Percentiles rank a stretch among this genome's conserved stretches.
phyloP scores from a whole-genome alignment of 2,113 vertebrate genomes.

The Chamaetylas fuelleborni region DNA sequence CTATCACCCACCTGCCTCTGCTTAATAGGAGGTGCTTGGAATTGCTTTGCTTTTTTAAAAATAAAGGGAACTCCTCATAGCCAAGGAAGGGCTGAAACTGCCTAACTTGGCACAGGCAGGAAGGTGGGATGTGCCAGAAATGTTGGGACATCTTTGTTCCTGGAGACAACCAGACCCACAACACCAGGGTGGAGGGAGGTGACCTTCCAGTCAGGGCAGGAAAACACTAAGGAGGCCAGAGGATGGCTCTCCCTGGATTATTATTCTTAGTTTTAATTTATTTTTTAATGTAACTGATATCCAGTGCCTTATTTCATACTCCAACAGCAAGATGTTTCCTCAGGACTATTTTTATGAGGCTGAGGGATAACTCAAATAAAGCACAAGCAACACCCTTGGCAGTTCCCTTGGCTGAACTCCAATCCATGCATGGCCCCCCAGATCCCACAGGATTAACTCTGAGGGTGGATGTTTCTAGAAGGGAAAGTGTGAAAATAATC shows the following conservation, averaged over 20 bases:
- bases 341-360: not conserved
- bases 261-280: not conserved
- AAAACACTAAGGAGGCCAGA: not conserved
- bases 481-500: not conserved
- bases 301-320: not conserved
- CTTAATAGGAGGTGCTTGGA: not conserved
- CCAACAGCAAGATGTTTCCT: not conserved
- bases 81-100: not conserved
- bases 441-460: not conserved
- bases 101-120: not conserved
- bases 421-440: rapidly evolving
- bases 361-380: not conserved
- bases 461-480: not conserved
- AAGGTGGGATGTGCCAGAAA: not conserved
- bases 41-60: not conserved
- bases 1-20: not conserved
- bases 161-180: not conserved
- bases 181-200: not conserved
- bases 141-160: not conserved
- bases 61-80: not conserved
- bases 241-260: not conserved
- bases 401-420: not conserved
- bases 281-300: not conserved
- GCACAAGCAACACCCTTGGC: not conserved
- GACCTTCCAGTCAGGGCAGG: not conserved